Base-by-base conservation (phyloP, 2,113 vertebrate genomes). In the Protobothrops flavoviridis region DNA sequence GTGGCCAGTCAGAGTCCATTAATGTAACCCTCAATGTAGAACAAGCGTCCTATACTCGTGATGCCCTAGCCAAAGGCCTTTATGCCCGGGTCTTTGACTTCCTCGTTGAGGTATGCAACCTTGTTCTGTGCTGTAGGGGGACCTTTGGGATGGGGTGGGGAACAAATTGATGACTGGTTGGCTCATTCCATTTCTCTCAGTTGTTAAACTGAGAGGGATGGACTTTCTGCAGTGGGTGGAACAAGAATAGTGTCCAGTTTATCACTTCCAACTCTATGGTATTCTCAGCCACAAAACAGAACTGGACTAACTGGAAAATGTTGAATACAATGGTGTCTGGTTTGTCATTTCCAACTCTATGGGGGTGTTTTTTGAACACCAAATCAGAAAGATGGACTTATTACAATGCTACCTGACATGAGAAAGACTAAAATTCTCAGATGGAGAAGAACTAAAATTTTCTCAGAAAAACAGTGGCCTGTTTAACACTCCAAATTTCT, bases 21-120 rank as follows among this genome's bases (percentile, higher is more conserved):
- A 97, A 98, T 0, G 99, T 99, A 94, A 99, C 99, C 29, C 98
- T 99, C 94, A 99, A 99, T 10, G 98, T 99, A 95, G 99, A 99
- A 94, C 99, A 99, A 97, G 99, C 99, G 0, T 98, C 98, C 39
- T 99, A 99, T 95, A 99, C 99, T 0, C 97, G 99, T 0, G 99
- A 99, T 0, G 99, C 99, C 5, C 97, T 99, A 91, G 98, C 99
- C 96, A 99, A 99, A 96, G 99, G 99, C 20, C 98, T 99, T 29
- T 99, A 99, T 0, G 23, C 99, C 0, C 98, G 99, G 0, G 95
- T 99, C 94, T 99, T 99, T 0, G 99, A 99, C 98, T 99, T 98
- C 93, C 98, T 99, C 0, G 99, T 99, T 96, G 99, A 99, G 98
- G 99, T 98, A 57, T 96, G 97, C 39, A 52, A 33, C 9, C 4